Base-by-base conservation (phyloP, 2,888 invertebrate genomes). In the Caenorhabditis becei region DNA sequence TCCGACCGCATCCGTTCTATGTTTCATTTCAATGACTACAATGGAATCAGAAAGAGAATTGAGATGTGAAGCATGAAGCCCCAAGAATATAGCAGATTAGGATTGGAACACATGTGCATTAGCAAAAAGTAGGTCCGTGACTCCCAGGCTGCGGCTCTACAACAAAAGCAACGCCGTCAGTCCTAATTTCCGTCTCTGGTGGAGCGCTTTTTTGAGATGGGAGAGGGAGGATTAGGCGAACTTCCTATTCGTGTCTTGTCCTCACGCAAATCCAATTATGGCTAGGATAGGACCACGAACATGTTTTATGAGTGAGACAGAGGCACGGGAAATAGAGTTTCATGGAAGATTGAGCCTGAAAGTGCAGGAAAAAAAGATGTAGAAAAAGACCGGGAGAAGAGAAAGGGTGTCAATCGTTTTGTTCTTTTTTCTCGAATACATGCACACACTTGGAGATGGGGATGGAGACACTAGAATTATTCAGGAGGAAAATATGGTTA, bases 401-500 rank as follows among this genome's bases (percentile, higher is more conserved):
- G 11, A 47, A 67, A 24, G 24, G 37, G 23, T 37, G 53, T n/a
- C 71, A 47, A 65, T 72, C 65, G 72, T 72, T 71, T 65, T 74
- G 66, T 74, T 65, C 59, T 74, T 66, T 74, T 18, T 53, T 71
- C 53, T 51, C 26, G 20, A 20, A 44, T 44, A 18, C 7, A 28
- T n/a, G 16, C 24, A 18, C 37, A 61, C 56, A 14, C 51, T 74
- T 66, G 53, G 54, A 35, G 49, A 56, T 41, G 53, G 54, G 20
- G 49, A 56, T 41, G 16, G 41, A 41, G 41, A 5, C 41, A 41
- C 66, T 59, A 14, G 66, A 74, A 74, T 74, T 74, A 74, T 74
- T 74, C 74, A 74, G 35, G 74, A 28, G 49, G 74, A 74, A 74
- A 74, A 66, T 66, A 53, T 66, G 74, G 74, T 74, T 74, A 66